Conservation (phyloP, 2,797 vertebrate genomes). For the Danio tinwini region DNA sequence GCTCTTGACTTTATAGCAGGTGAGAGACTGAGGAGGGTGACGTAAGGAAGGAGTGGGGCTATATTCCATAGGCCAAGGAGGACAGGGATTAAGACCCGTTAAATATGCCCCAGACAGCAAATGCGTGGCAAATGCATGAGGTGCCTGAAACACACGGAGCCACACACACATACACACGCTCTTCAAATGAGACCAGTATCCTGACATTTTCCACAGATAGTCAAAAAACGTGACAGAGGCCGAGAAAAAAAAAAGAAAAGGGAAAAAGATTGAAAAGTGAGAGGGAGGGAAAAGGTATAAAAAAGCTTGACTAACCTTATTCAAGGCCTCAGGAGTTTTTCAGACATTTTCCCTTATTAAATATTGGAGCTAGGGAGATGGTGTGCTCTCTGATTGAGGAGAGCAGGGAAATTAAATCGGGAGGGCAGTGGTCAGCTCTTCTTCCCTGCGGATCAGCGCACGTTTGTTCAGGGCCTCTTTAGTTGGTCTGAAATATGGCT, state of each 20-base stretch:
- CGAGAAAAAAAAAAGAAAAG: neutral
- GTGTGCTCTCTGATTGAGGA: slow-evolving; percentile 43
- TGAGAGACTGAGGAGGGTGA: neutral
- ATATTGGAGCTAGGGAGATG: slow-evolving; percentile 52
- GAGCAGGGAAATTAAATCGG: slow-evolving; percentile 52
- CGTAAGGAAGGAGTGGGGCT: neutral
- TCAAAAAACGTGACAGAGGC: slow-evolving; percentile 38
- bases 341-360: slow-evolving; percentile 60
- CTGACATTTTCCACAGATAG: slow-evolving; percentile 45
- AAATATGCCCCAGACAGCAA: slow-evolving; percentile 46
- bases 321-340: slow-evolving; percentile 59
- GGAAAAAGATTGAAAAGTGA: slow-evolving; percentile 9
- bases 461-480: slow-evolving; percentile 25
- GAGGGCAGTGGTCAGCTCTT: slow-evolving; percentile 30
- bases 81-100: slow-evolving; percentile 50
- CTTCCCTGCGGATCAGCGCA: neutral
- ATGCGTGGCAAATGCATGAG: slow-evolving; percentile 49
- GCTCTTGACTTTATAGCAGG: slow-evolving; percentile 28
- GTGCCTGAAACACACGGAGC: neutral
- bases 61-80: slow-evolving; percentile 26
- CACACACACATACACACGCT: slow-evolving; percentile 20
- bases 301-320: slow-evolving; percentile 50
- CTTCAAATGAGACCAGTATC: slow-evolving; percentile 28
- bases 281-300: slow-evolving; percentile 24
- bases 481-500: slow-evolving; percentile 5